Evolutionary conservation across 2,113 vertebrate species (phyloP).

Genomic region (Brienomyrus brachyistius): DNA sequence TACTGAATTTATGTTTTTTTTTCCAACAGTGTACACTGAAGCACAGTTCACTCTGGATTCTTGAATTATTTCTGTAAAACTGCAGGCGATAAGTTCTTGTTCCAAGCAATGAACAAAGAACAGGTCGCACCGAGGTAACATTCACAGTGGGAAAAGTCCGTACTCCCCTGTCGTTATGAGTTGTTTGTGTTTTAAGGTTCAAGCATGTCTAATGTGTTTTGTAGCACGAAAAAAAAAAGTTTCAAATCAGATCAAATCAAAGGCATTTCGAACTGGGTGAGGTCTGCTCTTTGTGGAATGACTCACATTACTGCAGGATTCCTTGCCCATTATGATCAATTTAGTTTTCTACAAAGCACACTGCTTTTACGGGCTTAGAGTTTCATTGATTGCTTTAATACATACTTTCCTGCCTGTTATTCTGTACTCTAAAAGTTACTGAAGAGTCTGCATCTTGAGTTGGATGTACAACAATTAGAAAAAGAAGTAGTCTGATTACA

Average conservation of each 20-base stretch:
- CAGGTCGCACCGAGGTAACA: background rate
- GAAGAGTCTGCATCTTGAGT: background rate
- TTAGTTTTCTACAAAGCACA: slow-evolving; percentile 3
- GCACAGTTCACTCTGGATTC: background rate
- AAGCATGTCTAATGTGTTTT: background rate
- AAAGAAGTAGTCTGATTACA: background rate
- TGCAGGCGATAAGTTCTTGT: background rate
- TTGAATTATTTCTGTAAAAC: background rate
- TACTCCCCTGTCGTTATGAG: background rate
- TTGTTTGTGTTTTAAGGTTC: slow-evolving; percentile 5
- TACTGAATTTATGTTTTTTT: background rate
- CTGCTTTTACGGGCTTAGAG: background rate
- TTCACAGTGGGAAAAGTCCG: background rate
- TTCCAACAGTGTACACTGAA: background rate
- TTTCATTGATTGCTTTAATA: slow-evolving; percentile 11
- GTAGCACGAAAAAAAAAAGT: background rate
- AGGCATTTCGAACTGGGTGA: background rate
- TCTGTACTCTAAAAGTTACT: background rate
- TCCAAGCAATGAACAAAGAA: background rate
- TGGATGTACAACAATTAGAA: background rate
- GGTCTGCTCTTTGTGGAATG: background rate
- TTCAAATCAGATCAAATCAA: background rate
- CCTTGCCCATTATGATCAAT: background rate
- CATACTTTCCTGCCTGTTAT: background rate
- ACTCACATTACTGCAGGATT: background rate